Evolutionary conservation across 1,140 invertebrate genomes (phyloP).

Genomic region (Drosophila jambulina): DNA sequence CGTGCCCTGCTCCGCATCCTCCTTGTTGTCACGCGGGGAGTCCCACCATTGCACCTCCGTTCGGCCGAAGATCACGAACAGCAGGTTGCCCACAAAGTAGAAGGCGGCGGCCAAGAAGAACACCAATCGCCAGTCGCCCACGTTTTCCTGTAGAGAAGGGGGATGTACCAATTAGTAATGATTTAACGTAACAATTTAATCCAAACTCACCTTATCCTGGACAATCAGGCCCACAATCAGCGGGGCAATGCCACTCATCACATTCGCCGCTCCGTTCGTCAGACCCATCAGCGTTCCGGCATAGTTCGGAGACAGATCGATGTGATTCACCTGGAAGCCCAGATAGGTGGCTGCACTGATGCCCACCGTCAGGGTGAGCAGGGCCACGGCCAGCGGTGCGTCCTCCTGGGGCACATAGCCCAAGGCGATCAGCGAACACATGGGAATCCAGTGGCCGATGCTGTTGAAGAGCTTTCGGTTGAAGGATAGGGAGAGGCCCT

Average conservation of each 20-base stretch:
- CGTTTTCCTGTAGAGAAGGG: conserved; percentile 45
- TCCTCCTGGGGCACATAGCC: conserved; percentile 87
- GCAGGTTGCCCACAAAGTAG: conserved; percentile 89
- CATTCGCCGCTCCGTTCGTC: conserved; percentile 91
- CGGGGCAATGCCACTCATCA: conserved; percentile 91
- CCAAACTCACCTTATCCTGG: conserved; percentile 87
- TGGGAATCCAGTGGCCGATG: conserved; percentile 88
- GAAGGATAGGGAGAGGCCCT: conserved; percentile 86
- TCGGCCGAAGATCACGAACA: conserved; percentile 89
- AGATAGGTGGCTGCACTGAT: conserved; percentile 91
- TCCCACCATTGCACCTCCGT: conserved; percentile 89
- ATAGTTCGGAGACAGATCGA: conserved; percentile 92
- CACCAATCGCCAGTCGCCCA: conserved; percentile 89
- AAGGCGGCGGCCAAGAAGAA: conserved; percentile 91
- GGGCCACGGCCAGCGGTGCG: conserved; percentile 86
- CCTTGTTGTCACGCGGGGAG: conserved; percentile 58
- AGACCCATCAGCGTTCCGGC: conserved; percentile 90
- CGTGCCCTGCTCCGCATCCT: conserved; percentile 60
- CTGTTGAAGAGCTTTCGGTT: conserved; percentile 90
- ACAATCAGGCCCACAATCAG: conserved; percentile 88
- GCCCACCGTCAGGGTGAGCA: conserved; percentile 90
- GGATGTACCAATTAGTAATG: background rate
- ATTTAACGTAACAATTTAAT: background rate
- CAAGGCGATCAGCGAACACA: conserved; percentile 88
- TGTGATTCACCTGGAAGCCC: conserved; percentile 90